Conservation (phyloP, 2,113 vertebrate genomes). For the Falco punctatus region DNA sequence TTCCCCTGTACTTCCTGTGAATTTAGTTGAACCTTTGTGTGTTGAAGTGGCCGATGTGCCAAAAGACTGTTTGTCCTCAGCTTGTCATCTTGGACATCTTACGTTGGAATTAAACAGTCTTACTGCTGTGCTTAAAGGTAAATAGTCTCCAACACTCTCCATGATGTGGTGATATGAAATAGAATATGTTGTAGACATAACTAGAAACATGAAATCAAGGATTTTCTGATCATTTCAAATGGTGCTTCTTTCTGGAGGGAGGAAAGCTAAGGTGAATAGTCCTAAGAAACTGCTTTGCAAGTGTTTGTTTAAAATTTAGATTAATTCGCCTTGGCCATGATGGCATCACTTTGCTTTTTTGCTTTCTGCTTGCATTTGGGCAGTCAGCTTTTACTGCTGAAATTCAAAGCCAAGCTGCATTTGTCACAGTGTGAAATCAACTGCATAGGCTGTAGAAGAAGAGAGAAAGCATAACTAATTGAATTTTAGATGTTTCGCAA, state of each 20-base stretch:
- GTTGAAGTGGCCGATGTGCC: background rate
- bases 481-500: background rate
- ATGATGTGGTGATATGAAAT: background rate
- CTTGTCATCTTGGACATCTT: background rate
- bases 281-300: background rate
- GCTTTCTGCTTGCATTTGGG: background rate
- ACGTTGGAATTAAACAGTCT: background rate
- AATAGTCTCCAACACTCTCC: background rate
- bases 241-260: background rate
- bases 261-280: background rate
- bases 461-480: conserved; percentile 13
- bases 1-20: background rate
- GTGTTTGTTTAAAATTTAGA: conserved; percentile 9
- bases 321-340: background rate
- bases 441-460: background rate
- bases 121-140: background rate
- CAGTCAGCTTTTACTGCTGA: background rate
- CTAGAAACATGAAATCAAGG: background rate
- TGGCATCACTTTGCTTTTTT: conserved; percentile 16
- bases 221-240: background rate
- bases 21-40: background rate
- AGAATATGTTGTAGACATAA: background rate
- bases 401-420: conserved; percentile 23
- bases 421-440: conserved; percentile 20
- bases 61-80: background rate